phyloP scores from a whole-genome alignment of 1,140 invertebrate genomes.

The Caenorhabditis inopinata region DNA sequence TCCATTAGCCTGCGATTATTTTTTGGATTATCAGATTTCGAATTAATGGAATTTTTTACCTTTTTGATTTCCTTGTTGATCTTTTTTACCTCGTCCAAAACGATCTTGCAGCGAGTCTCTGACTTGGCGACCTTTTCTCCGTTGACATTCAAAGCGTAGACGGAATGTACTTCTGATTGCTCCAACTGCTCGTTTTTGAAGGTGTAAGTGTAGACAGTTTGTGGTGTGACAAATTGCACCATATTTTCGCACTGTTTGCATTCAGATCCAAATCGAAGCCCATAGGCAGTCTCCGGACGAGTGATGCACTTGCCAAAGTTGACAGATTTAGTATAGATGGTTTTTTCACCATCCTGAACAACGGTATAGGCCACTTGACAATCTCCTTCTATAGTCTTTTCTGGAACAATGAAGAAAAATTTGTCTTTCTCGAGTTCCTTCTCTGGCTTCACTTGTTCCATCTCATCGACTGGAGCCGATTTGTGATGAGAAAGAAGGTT shows the following conservation, averaged over 20 bases:
- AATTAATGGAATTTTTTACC: constrained; percentile 27
- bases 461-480: constrained; percentile 51
- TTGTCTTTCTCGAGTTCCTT: neutral
- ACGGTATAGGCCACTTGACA: constrained; percentile 54
- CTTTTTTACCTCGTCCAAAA: constrained; percentile 4
- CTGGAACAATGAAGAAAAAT: constrained; percentile 33
- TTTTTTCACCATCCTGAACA: constrained; percentile 33
- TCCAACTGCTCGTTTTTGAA: constrained; percentile 11
- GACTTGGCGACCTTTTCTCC: constrained; percentile 23
- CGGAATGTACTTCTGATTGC: constrained; percentile 25
- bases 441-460: neutral
- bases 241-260: constrained; percentile 42
- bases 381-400: constrained; percentile 55
- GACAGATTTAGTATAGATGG: constrained; percentile 57
- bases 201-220: constrained; percentile 39
- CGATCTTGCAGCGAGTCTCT: neutral
- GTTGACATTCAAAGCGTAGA: constrained; percentile 38
- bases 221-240: constrained; percentile 10
- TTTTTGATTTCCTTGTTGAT: constrained; percentile 36
- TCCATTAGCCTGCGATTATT: neutral
- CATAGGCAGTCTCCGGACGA: constrained; percentile 51
- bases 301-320: constrained; percentile 61
- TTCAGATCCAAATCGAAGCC: constrained; percentile 39
- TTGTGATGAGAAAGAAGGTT: constrained; percentile 64
- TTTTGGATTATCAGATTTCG: constrained; percentile 1